phyloP scores from a whole-genome alignment of 2,113 vertebrate genomes.

The Salvelinus fontinalis region DNA sequence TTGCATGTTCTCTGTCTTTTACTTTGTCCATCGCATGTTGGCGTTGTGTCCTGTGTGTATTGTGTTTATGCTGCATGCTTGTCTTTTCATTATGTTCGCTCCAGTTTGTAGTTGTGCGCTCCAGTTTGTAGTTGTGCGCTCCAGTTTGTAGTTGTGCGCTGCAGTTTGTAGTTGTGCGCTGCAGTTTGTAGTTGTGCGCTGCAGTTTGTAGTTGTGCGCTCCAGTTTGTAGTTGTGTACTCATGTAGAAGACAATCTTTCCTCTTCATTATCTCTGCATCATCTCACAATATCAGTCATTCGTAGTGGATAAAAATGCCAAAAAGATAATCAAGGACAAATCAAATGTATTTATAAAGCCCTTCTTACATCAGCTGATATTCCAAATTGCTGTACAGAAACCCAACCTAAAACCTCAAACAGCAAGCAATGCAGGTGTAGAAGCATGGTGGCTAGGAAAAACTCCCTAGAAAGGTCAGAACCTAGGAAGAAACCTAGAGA shows the following conservation, averaged over 20 bases:
- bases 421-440: no score
- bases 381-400: no score
- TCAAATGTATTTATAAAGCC: no score
- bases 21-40: constrained; percentile 7
- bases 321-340: no score
- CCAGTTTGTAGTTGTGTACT: neutral
- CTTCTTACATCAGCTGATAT: no score
- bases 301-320: neutral
- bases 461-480: no score
- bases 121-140: neutral
- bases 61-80: constrained; percentile 4
- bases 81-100: neutral
- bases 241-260: constrained; percentile 3
- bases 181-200: neutral
- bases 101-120: neutral
- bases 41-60: constrained; percentile 4
- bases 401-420: no score
- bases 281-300: neutral
- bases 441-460: no score
- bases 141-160: no score
- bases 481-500: no score
- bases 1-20: constrained; percentile 24
- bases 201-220: neutral
- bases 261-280: constrained; percentile 9
- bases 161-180: neutral